Evolutionary conservation across 35 echinoderm and acorn worm species (phyloP).

Genomic region (Lytechinus variegatus): DNA sequence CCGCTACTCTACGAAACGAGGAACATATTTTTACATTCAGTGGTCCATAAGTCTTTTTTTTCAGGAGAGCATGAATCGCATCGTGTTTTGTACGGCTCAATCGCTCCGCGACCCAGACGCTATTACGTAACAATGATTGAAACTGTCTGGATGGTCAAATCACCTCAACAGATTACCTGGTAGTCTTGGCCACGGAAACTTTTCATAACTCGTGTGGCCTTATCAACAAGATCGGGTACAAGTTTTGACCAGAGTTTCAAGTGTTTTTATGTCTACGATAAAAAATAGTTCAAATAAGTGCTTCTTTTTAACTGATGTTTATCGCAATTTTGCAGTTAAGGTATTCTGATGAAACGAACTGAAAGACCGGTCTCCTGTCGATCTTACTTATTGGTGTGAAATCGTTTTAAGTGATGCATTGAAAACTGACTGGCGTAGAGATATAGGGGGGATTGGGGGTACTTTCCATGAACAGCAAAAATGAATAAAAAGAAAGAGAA

Average conservation of each 20-base stretch:
- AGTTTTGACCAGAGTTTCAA: not conserved
- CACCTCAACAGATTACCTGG: not conserved
- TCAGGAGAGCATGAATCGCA: not conserved
- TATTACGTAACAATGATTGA: conserved; percentile 25
- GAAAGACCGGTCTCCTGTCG: not conserved
- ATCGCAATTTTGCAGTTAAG: not conserved
- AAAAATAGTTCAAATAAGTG: not conserved
- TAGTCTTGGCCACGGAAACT: not conserved
- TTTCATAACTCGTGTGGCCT: not conserved
- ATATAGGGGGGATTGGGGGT: too few species aligned
- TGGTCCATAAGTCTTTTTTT: not conserved
- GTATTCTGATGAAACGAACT: too few species aligned
- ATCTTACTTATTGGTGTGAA: not conserved
- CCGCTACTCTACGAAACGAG: not conserved
- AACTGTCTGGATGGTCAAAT: conserved; percentile 4
- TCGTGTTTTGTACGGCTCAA: not conserved
- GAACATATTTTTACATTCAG: conserved; percentile 12
- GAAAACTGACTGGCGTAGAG: too few species aligned
- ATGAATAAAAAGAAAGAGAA: too few species aligned
- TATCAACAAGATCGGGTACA: too few species aligned
- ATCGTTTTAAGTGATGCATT: too few species aligned
- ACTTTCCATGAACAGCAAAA: too few species aligned
- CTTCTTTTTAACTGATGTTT: not conserved
- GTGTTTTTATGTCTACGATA: not conserved
- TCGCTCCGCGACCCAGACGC: conserved; percentile 19